phyloP scores from a whole-genome alignment of 2,113 vertebrate species.

The Sorex fumeus region DNA sequence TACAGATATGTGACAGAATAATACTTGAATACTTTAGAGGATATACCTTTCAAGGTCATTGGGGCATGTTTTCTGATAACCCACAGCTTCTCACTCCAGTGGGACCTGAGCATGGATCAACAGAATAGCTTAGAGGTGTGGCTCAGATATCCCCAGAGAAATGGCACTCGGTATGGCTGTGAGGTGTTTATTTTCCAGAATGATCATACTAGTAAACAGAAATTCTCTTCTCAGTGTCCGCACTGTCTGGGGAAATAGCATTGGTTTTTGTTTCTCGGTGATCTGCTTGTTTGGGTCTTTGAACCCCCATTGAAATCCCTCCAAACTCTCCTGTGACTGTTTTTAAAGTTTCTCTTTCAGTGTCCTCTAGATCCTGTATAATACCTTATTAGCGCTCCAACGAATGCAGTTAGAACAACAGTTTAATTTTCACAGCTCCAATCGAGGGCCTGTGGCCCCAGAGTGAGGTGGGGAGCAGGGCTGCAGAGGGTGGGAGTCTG shows the following conservation, averaged over 20 bases:
- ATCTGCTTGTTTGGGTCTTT: background rate
- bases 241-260: slow-evolving; percentile 18
- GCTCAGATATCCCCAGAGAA: background rate
- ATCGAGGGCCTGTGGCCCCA: background rate
- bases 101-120: background rate
- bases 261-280: slow-evolving; percentile 34
- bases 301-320: background rate
- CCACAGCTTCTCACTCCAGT: background rate
- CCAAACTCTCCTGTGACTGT: background rate
- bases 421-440: background rate
- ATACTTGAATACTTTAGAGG: slow-evolving; percentile 25
- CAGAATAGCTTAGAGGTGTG: background rate
- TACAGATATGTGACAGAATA: slow-evolving; percentile 4
- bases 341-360: background rate
- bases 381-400: background rate
- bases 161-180: background rate
- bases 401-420: background rate
- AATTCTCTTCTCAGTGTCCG: slow-evolving; percentile 11
- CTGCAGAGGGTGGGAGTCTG: slow-evolving; percentile 27
- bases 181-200: slow-evolving; percentile 9
- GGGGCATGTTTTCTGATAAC: slow-evolving; percentile 39
- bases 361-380: background rate
- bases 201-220: slow-evolving; percentile 21
- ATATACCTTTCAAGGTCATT: slow-evolving; percentile 39
- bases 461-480: background rate